Evolutionary conservation across 1,140 invertebrate genomes (phyloP).

Genomic region (Drepana arcuata): DNA sequence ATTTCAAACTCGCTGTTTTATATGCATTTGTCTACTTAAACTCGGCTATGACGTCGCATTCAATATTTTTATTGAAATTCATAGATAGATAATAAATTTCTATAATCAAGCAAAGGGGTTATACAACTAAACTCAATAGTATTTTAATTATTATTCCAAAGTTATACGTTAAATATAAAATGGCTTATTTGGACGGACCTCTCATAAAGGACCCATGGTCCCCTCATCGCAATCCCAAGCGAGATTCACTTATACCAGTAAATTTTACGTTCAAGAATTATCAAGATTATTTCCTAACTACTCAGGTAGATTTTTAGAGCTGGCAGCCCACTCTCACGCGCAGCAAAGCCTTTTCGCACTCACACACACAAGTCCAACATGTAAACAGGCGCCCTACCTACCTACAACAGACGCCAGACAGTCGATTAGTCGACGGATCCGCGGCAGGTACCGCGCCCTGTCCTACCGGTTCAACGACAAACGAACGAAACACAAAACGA

Average conservation of each 20-base stretch:
- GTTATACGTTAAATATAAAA: background rate
- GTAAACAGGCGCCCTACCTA: slow-evolving; percentile 24
- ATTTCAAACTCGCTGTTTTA: too few relatives aligned
- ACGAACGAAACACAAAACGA: slow-evolving; percentile 23
- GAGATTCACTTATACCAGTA: too few relatives aligned
- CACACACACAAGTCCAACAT: slow-evolving; percentile 18
- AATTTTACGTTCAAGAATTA: background rate
- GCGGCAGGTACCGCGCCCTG: slow-evolving; percentile 30
- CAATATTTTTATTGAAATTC: too few relatives aligned
- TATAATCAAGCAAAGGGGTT: too few relatives aligned
- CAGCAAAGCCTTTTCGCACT: slow-evolving; percentile 27
- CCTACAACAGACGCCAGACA: too few relatives aligned
- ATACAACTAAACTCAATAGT: background rate
- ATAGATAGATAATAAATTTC: too few relatives aligned
- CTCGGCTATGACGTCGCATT: too few relatives aligned
- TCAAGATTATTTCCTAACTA: background rate
- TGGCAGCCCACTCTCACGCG: slow-evolving; percentile 24
- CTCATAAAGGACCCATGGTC: too few relatives aligned
- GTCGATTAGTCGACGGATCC: slow-evolving; percentile 31
- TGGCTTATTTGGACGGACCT: background rate
- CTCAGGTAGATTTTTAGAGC: background rate
- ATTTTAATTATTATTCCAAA: background rate
- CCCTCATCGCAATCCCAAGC: too few relatives aligned
- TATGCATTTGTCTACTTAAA: too few relatives aligned
- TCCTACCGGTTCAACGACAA: slow-evolving; percentile 32